phyloP scores from a whole-genome alignment of 2,113 vertebrate species.

The human region DNA sequence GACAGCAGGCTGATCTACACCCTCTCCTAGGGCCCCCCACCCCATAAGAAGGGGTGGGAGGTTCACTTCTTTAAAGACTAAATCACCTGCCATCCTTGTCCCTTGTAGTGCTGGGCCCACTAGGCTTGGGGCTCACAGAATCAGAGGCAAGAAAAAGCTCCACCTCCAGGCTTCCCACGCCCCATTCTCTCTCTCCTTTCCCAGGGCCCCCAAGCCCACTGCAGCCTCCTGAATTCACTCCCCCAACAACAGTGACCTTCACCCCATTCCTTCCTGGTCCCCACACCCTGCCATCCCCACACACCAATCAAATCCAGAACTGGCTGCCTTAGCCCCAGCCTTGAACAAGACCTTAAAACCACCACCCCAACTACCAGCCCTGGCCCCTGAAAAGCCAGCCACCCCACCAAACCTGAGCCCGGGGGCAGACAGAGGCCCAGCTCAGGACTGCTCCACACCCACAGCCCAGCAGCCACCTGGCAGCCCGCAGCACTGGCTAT shows the following conservation, averaged over 20 bases:
- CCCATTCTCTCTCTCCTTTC: not conserved
- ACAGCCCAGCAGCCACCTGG: not conserved
- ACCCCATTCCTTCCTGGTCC: not conserved
- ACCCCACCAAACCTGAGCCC: too few relatives aligned
- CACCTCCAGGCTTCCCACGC: not conserved
- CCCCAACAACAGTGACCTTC: not conserved
- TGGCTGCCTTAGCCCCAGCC: not conserved
- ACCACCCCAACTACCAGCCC: not conserved
- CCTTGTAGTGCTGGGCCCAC: accelerated
- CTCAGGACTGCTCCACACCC: not conserved
- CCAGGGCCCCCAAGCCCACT: not conserved
- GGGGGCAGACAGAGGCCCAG: not conserved
- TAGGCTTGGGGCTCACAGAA: not conserved
- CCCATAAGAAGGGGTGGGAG: not conserved
- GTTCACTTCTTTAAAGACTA: not conserved
- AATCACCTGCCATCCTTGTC: not conserved
- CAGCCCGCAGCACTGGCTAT: not conserved
- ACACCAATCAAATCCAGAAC: not conserved
- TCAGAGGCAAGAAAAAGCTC: not conserved
- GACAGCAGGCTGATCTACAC: not conserved
- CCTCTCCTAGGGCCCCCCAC: not conserved
- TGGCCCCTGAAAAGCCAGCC: not conserved
- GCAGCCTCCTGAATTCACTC: not conserved
- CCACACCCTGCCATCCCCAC: not conserved
- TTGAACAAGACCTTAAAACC: not conserved